A percentile compares a stretch with the other conserved stretches of the same genome.
Evolutionary conservation across 2,113 vertebrate genomes (phyloP).

Genomic region (Chloropsis cyanopogon): DNA sequence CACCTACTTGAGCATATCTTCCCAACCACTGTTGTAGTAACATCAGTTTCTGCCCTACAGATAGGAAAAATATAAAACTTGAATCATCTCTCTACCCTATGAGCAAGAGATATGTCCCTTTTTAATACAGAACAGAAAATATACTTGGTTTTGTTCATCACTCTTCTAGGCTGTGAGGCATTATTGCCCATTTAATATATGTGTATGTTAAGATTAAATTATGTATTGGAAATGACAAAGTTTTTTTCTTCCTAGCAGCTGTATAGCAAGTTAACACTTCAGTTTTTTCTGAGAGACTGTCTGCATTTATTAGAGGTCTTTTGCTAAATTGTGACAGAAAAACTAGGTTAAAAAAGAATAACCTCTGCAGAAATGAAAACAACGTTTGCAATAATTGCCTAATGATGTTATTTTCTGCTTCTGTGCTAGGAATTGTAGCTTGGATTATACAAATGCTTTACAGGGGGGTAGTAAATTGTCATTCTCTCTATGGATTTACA

Average conservation of each 20-base stretch:
- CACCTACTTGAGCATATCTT: background rate
- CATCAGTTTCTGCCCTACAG: background rate
- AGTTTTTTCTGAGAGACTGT: background rate
- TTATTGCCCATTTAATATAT: background rate
- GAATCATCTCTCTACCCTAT: background rate
- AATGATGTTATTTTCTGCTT: constrained; percentile 43
- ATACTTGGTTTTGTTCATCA: background rate
- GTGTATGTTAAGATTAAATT: background rate
- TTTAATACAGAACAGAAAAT: background rate
- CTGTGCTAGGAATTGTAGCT: constrained; percentile 18
- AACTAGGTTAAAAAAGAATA: constrained; percentile 17
- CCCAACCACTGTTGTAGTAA: background rate
- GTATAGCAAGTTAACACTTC: background rate
- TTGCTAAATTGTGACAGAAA: constrained; percentile 22
- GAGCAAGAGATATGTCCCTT: background rate
- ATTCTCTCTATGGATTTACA: constrained; percentile 62
- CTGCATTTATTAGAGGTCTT: constrained; percentile 6
- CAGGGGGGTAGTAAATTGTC: constrained; percentile 47
- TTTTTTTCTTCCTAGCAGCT: constrained; percentile 19
- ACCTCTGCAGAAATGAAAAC: constrained; percentile 2
- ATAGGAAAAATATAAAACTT: constrained; percentile 12
- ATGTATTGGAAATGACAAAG: background rate
- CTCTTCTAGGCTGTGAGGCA: background rate
- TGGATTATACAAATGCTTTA: constrained; percentile 48
- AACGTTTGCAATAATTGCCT: constrained; percentile 9